Conservation (phyloP, 2,888 invertebrate species). For the Scaptomyza tumidula region DNA sequence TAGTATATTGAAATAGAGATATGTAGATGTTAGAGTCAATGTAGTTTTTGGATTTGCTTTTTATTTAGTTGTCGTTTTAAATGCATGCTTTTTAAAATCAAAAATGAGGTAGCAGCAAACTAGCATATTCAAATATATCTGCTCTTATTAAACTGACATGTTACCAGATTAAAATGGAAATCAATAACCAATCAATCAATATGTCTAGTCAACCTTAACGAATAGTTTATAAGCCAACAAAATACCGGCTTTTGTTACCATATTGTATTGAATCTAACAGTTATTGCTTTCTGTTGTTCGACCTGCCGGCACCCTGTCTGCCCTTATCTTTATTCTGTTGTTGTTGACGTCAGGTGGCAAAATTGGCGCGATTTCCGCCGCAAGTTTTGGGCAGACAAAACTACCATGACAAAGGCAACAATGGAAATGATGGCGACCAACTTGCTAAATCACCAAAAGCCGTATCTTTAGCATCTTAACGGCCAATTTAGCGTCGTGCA, state of each 20-base stretch:
- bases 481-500: slow-evolving; percentile 74
- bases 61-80: too few relatives aligned
- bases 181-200: too few relatives aligned
- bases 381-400: slow-evolving; percentile 40
- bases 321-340: not conserved
- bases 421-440: slow-evolving; percentile 41
- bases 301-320: not conserved
- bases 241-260: not conserved
- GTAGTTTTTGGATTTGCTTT: not conserved
- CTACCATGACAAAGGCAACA: slow-evolving; percentile 30
- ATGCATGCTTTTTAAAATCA: too few relatives aligned
- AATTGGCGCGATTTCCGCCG: slow-evolving; percentile 76
- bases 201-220: not conserved
- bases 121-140: too few relatives aligned
- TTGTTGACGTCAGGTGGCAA: slow-evolving; percentile 56
- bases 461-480: slow-evolving; percentile 79
- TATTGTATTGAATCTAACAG: not conserved
- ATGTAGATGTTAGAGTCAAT: not conserved
- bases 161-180: too few relatives aligned
- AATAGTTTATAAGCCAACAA: not conserved
- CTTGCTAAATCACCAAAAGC: slow-evolving; percentile 73
- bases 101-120: too few relatives aligned
- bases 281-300: not conserved
- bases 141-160: too few relatives aligned
- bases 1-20: not conserved